A percentile compares a stretch with the other conserved stretches of the same genome.
These are phyloP conservation scores for Ginglymostoma cirratum DNA, from an alignment of 2,113 vertebrate genomes.

Conservation along the genomic window DNA sequence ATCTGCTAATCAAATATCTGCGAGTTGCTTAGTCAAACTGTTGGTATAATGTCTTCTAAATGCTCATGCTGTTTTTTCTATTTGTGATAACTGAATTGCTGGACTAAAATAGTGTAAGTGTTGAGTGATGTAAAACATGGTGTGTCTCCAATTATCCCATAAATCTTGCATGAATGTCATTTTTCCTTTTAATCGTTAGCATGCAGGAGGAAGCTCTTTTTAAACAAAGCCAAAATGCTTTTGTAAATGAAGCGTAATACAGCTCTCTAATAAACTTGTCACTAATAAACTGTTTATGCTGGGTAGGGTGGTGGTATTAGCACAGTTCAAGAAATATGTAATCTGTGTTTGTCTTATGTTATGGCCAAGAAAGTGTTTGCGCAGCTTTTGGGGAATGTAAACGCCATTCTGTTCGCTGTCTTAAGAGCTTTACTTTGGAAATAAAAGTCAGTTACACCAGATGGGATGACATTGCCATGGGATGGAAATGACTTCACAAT, in stretches of 20 bases:
- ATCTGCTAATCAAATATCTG: constrained; percentile 3
- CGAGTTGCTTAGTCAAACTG: constrained; percentile 18
- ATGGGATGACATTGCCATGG: constrained; percentile 13
- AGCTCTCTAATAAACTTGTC: not conserved
- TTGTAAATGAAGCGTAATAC: not conserved
- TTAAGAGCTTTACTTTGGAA: not conserved
- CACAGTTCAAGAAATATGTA: not conserved
- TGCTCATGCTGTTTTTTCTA: constrained; percentile 26
- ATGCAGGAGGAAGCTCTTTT: not conserved
- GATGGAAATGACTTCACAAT: constrained; percentile 33
- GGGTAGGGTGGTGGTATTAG: not conserved
- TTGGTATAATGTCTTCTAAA: constrained; percentile 16
- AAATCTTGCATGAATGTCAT: not conserved
- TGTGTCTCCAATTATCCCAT: not conserved
- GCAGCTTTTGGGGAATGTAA: not conserved
- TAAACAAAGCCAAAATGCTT: not conserved
- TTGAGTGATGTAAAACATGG: not conserved
- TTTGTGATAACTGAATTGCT: not conserved
- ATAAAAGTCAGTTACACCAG: not conserved
- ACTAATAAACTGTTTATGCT: not conserved
- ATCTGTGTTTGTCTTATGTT: not conserved
- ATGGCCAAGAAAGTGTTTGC: not conserved
- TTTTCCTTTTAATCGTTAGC: not conserved
- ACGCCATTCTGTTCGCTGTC: not conserved
- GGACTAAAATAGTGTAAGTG: not conserved